These are phyloP conservation scores for Notothenia rossii DNA, from an alignment of 2,113 vertebrate species.

Conservation along the genomic window DNA sequence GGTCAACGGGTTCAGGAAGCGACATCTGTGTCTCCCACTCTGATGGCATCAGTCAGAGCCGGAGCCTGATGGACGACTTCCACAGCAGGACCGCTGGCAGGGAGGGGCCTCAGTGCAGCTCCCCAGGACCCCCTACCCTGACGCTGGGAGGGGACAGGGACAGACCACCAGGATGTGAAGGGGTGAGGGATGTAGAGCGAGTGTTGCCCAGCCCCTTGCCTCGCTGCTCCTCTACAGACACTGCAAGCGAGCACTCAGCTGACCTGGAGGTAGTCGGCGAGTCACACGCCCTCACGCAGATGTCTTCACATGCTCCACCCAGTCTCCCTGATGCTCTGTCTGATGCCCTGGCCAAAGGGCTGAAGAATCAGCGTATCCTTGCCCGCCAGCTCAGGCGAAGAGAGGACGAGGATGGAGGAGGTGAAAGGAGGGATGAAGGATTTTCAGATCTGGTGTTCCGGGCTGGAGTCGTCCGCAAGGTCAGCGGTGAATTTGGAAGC, in stretches of 20 bases:
- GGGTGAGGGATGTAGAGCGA: conserved; percentile 58
- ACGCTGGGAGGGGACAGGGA: conserved; percentile 58
- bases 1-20: conserved; percentile 53
- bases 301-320: conserved; percentile 10
- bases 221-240: conserved; percentile 93
- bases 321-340: conserved; percentile 76
- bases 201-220: conserved; percentile 78
- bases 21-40: conserved; percentile 42
- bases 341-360: conserved; percentile 83
- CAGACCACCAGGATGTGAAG: conserved; percentile 53
- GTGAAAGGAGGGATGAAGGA: conserved; percentile 24
- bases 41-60: conserved; percentile 49
- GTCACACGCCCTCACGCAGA: conserved; percentile 26
- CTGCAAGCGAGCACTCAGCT: conserved; percentile 91
- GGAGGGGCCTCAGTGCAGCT: conserved; percentile 50
- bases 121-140: conserved; percentile 71
- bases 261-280: conserved; percentile 84
- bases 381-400: conserved; percentile 80
- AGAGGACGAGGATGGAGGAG: conserved; percentile 63
- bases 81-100: conserved; percentile 32
- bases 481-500: conserved; percentile 86
- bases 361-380: conserved; percentile 89
- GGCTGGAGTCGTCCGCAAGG: conserved; percentile 88
- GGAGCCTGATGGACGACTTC: conserved; percentile 61
- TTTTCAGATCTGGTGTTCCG: conserved; percentile 80